Evolutionary conservation across 2,113 vertebrate species (phyloP), one percentile per base, ranked within the genome.

Genomic region (Tyto alba): DNA sequence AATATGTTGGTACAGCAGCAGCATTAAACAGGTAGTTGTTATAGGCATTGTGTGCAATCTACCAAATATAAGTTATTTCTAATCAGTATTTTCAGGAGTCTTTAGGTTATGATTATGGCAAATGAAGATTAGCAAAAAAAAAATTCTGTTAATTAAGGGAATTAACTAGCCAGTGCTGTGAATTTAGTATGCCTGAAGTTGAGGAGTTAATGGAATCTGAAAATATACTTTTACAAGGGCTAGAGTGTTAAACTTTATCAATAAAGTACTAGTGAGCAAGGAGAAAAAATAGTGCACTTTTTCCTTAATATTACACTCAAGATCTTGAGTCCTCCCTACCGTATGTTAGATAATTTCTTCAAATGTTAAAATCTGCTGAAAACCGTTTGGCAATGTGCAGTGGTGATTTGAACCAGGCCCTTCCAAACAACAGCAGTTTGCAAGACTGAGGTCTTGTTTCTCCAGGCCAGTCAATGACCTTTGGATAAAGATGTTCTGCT

Each of bases 71-170:
- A 94, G 41, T 55, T 83, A 23, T 76, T 97, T 94, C 41, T 32
- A 71, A 92, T 88, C 77, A 86, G 79, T 21, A 47, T 56, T 86
- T 95, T 77, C 57, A 92, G 64, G 93, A 94, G 22, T n/a, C 43
- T 73, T 96, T 96, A 82, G 40, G 13, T 94, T 91, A 91, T 85
- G 82, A 93, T 93, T 96, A 91, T 76, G 81, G 73, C 43, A 96
- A 96, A 95, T 18, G 67, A 97, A 95, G 63, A 95, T 85, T 73
- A 97, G 59, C 23, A 72, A 81, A 72, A 91, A 59, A 71, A 67
- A 91, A 53, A 81, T 94, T 69, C 16, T 81, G 92, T 94, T 95
- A 95, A 94, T 95, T 95, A 97, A 90, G 25, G 66, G 47, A 94
- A 84, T 85, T 96, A 88, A 93, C 62, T 83, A 91, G 80, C 59